Conservation (phyloP, 2,797 vertebrate species). For the Chelidonichthys spinosus region DNA sequence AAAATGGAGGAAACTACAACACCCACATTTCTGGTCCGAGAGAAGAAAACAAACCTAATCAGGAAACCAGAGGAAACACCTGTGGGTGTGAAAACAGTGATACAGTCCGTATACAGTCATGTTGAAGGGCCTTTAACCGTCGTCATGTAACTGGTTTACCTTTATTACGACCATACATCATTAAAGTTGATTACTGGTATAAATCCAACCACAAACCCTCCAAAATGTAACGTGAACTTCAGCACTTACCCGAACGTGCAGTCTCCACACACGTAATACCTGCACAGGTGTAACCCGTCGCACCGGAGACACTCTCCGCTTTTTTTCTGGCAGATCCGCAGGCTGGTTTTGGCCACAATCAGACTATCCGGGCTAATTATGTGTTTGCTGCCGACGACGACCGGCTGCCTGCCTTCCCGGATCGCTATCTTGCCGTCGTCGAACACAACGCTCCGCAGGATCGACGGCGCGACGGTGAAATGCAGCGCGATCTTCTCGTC, state of each 20-base stretch:
- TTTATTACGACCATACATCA: too few relatives aligned
- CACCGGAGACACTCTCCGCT: constrained; percentile 73
- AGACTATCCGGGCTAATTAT: constrained; percentile 55
- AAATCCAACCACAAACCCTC: neutral
- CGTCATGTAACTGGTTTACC: too few relatives aligned
- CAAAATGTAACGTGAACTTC: too few relatives aligned
- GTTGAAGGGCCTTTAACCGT: too few relatives aligned
- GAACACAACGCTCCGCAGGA: constrained; percentile 54
- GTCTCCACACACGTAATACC: constrained; percentile 84
- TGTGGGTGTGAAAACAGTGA: neutral
- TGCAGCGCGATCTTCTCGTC: constrained; percentile 34
- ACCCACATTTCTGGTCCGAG: too few relatives aligned
- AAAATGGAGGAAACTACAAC: too few relatives aligned
- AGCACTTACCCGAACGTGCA: constrained; percentile 83
- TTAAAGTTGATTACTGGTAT: neutral
- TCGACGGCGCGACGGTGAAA: constrained; percentile 32
- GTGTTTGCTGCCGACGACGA: rapidly evolving
- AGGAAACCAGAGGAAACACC: constrained; percentile 4
- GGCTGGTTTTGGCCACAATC: constrained; percentile 75
- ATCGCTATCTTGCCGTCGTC: constrained; percentile 71
- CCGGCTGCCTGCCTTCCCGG: constrained; percentile 7
- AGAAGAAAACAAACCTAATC: neutral
- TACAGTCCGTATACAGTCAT: too few relatives aligned
- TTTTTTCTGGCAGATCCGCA: constrained; percentile 85
- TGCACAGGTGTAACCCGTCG: constrained; percentile 88